Evolutionary conservation across 2,113 vertebrate species (phyloP).

Genomic region (Anhinga anhinga): DNA sequence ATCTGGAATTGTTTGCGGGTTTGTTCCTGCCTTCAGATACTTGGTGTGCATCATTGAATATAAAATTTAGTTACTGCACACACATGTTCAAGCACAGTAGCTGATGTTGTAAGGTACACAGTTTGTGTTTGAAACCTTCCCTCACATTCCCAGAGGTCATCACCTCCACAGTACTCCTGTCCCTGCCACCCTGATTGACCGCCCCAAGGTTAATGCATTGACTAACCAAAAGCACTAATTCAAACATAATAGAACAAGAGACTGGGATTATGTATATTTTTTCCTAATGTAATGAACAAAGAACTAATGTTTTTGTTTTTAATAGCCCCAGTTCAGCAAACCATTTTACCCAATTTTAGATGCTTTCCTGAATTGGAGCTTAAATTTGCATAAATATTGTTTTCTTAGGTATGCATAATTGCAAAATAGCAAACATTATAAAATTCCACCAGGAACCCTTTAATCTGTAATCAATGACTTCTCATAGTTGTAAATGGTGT

Average conservation of each 20-base stretch:
- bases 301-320: background rate
- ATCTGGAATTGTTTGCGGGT: constrained; percentile 59
- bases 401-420: background rate
- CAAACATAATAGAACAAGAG: background rate
- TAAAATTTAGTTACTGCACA: constrained; percentile 65
- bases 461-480: background rate
- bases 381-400: background rate
- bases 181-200: constrained; percentile 40
- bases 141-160: constrained; percentile 41
- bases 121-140: constrained; percentile 54
- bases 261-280: background rate
- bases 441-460: background rate
- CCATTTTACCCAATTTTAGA: background rate
- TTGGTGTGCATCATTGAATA: constrained; percentile 66
- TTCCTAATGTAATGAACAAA: background rate
- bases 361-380: constrained; percentile 26
- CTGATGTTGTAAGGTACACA: constrained; percentile 67
- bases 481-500: background rate
- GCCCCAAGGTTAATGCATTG: constrained; percentile 67
- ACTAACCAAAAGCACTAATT: constrained; percentile 27
- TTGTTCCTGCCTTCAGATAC: constrained; percentile 63
- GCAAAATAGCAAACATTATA: background rate
- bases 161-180: constrained; percentile 30
- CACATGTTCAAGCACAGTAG: constrained; percentile 59
- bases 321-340: background rate